These are phyloP conservation scores for Brachyopa scutellaris DNA, from an alignment of 2,888 invertebrate genomes.

Conservation along the genomic window DNA sequence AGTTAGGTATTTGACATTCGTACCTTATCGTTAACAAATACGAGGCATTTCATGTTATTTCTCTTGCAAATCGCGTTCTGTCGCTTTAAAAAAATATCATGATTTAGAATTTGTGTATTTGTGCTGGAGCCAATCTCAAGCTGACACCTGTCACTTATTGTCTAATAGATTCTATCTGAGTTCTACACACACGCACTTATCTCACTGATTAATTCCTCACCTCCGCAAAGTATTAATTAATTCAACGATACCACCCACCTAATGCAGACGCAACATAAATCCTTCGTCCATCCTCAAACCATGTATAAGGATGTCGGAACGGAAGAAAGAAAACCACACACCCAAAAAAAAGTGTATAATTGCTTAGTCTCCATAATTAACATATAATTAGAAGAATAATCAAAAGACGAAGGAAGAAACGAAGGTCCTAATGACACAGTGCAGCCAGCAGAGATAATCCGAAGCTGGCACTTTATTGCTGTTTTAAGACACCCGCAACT, in stretches of 20 bases:
- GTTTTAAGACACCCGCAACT: constrained; percentile 50
- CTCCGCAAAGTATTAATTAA: constrained; percentile 39
- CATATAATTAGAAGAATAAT: constrained; percentile 57
- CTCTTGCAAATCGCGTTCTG: no score
- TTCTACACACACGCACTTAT: no score
- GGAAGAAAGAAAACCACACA: constrained; percentile 61
- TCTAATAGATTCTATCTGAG: no score
- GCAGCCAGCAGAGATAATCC: constrained; percentile 29
- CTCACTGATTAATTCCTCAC: neutral
- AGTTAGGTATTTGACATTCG: no score
- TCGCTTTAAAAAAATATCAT: no score
- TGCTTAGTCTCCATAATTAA: constrained; percentile 56
- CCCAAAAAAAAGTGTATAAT: constrained; percentile 53
- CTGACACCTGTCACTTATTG: no score
- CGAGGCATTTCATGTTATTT: no score
- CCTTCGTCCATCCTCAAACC: constrained; percentile 9
- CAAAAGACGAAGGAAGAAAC: neutral
- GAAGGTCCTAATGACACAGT: constrained; percentile 51
- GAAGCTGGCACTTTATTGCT: constrained; percentile 42
- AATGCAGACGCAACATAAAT: constrained; percentile 49
- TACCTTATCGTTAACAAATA: no score
- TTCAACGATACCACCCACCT: constrained; percentile 37
- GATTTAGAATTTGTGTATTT: no score
- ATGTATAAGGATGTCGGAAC: constrained; percentile 43
- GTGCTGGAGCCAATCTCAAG: no score